phyloP scores from a whole-genome alignment of 2,888 invertebrate genomes.

The Parnassius mnemosyne region DNA sequence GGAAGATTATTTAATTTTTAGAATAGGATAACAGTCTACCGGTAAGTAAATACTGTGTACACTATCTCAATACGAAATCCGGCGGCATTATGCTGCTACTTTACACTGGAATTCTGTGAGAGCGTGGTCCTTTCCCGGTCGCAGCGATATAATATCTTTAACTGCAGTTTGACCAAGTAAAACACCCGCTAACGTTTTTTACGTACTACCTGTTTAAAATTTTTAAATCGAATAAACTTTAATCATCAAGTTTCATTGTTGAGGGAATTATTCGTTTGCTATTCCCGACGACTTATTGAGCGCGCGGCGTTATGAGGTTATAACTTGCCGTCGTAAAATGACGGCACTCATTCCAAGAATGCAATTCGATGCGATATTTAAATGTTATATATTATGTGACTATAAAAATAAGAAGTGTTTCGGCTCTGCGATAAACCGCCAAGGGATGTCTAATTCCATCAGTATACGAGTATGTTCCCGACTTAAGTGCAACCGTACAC shows the following conservation, averaged over 20 bases:
- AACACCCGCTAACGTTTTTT: too few relatives aligned
- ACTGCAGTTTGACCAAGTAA: too few relatives aligned
- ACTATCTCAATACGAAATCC: too few relatives aligned
- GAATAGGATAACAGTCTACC: too few relatives aligned
- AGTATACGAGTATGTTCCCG: neutral
- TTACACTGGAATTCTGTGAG: too few relatives aligned
- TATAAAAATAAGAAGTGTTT: slow-evolving; percentile 8
- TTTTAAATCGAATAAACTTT: neutral
- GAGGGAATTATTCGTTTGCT: slow-evolving; percentile 4
- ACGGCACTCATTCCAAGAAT: slow-evolving; percentile 22
- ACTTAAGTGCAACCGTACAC: neutral
- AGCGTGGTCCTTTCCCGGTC: too few relatives aligned
- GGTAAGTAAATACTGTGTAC: too few relatives aligned
- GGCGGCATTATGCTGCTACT: too few relatives aligned
- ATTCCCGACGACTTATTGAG: slow-evolving; percentile 12
- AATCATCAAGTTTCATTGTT: neutral
- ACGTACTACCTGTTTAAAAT: neutral
- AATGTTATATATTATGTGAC: slow-evolving; percentile 18
- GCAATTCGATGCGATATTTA: slow-evolving; percentile 20
- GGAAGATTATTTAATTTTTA: too few relatives aligned
- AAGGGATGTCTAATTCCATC: slow-evolving; percentile 9
- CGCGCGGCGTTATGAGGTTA: slow-evolving; percentile 2
- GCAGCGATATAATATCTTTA: too few relatives aligned
- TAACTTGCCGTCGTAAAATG: slow-evolving; percentile 9
- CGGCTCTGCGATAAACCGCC: slow-evolving; percentile 18